Evolutionary conservation across 1,140 invertebrate genomes (phyloP), one percentile per base, ranked within the genome.

Genomic region (Drosophila navojoa): DNA sequence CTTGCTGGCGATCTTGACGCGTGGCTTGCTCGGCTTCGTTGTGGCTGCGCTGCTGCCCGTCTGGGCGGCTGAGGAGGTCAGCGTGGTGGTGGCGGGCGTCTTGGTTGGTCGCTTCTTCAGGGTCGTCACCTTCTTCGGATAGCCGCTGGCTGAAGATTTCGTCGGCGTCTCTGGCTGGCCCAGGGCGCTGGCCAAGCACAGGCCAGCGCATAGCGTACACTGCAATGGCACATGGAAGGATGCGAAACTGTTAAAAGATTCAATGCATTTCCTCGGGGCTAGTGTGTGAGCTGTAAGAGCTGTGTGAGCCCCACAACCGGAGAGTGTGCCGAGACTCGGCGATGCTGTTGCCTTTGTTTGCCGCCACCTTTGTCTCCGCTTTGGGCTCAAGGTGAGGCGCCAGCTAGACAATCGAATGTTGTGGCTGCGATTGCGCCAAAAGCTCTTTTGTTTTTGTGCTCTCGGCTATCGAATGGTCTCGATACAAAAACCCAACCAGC

Each of bases 61-160:
- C 27, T 29, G 27, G 7, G 66, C 16, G 15, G 66, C 52, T n/a
- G 68, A 40, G 6, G 59, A 25, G 25, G 63, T 52, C 27, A 59
- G 11, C 0, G 64, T 42, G 2, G 49, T 13, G 1, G 71, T 72
- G 47, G 60, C 68, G 19, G 81, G 73, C 3, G 90, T 79, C 61
- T 91, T 91, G 4, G 89, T 89, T 22, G 91, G 89, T 27, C 85
- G 76, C 66, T 92, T 91, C 47, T 91, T 91, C 11, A 91, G 70
- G 3, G 84, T 80, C 5, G 76, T 89, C 11, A 90, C 90, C 60
- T 91, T 91, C 29, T 91, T 91, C 27, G 90, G 90, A 62, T 91
- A 91, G 38, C 71, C 68, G 44, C 53, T 68, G 44, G 58, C 55
- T 10, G 70, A 60, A 25, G 76, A 68, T 7, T 89, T 87, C 4